Base-by-base conservation (phyloP, 1,140 invertebrate species). In the Macrobrachium nipponense region DNA sequence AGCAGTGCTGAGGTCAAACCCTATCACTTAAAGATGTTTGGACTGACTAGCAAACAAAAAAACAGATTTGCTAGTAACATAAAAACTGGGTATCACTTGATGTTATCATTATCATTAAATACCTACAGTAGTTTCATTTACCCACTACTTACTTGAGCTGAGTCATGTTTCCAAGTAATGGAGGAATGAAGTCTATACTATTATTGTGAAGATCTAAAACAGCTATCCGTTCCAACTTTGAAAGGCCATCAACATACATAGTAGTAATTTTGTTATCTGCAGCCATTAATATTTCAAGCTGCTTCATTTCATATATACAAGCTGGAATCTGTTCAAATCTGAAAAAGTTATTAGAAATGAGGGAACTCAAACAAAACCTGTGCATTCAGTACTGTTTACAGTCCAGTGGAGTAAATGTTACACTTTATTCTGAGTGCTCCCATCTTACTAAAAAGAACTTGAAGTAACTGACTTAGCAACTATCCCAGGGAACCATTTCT, bases 171-270 rank as follows among this genome's bases (percentile, higher is more conserved):
- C 96, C 97, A 59, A 98, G 92, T 90, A 95, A 94, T 5, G 96
- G 96, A 70, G 96, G 96, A 62, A 98, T 93, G 68, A 93, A 92
- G 70, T 91, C 91, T 88, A 98, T 96, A 90, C 95, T 95, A 91
- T 98, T 98, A 90, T 98, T 97, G 75, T 94, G 93, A 58, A 98
- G 91, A 93, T 98, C 95, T 59, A 98, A 92, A 8, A 94, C 95
- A 2, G 95, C 94, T 61, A 98, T 91, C 15, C 92, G 92, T 84
- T 92, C 92, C 68, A 98, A 91, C 77, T 93, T 92, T 51, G 93
- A 91, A 6, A 97, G 92, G 10, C 82, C 81, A 59, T 84, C 90
- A 18, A 94, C 93, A 91, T 97, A 93, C 87, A 97, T 93, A 77
- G 93, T 90, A 6, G 92, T 91, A 62, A 98, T 94, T 90, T 95